phyloP scores from a whole-genome alignment of 1,140 invertebrate species.

The Phocides pigmalion region DNA sequence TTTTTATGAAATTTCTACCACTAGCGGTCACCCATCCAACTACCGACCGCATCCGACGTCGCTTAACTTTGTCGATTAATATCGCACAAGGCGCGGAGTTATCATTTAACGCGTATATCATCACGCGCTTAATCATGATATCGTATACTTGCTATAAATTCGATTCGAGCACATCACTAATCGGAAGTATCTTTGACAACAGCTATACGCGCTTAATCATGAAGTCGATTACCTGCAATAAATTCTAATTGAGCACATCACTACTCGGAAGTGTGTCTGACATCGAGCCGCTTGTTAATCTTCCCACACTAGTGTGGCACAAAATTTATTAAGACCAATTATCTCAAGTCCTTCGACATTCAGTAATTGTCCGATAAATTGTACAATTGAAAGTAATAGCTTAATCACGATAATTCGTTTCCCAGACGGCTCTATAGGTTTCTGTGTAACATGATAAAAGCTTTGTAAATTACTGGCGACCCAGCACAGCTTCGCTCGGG shows the following conservation, averaged over 20 bases:
- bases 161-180: too few species aligned
- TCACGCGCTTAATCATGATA: too few species aligned
- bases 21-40: too few species aligned
- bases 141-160: too few species aligned
- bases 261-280: slow-evolving; percentile 23
- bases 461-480: slow-evolving; percentile 10
- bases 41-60: too few species aligned
- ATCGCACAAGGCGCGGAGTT: too few species aligned
- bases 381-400: slow-evolving; percentile 31
- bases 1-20: too few species aligned
- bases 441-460: slow-evolving; percentile 16
- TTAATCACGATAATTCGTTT: slow-evolving; percentile 29
- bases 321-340: slow-evolving; percentile 30
- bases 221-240: not conserved
- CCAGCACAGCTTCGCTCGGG: too few species aligned
- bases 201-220: not conserved
- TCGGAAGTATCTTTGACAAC: too few species aligned
- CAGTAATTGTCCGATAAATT: slow-evolving; percentile 30
- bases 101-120: too few species aligned
- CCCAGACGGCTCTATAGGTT: slow-evolving; percentile 20
- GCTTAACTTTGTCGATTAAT: too few species aligned
- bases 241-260: slow-evolving; percentile 10
- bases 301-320: slow-evolving; percentile 32
- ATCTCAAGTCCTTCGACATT: slow-evolving; percentile 29
- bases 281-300: slow-evolving; percentile 24